Conservation (phyloP, 2,888 invertebrate species). For the Chydorus sphaericus region DNA sequence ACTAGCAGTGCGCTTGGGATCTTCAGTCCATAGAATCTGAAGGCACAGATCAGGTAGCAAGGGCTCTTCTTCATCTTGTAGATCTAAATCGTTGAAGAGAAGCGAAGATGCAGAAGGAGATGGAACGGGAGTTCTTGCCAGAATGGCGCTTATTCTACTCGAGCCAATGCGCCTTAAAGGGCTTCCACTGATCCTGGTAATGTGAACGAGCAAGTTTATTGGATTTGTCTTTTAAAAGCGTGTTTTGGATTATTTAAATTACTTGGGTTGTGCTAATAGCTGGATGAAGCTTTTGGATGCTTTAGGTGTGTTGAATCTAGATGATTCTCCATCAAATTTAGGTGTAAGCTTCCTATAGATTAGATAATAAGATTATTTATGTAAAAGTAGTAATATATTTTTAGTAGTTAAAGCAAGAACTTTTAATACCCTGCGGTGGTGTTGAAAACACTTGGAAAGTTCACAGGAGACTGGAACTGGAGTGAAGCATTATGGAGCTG, state of each 20-base stretch:
- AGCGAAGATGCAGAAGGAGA: conserved; percentile 24
- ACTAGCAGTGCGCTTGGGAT: conserved; percentile 12
- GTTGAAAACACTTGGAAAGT: neutral
- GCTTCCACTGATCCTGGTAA: neutral
- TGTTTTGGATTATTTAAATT: neutral
- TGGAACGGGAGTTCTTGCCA: conserved; percentile 22
- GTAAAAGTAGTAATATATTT: neutral
- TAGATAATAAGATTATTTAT: neutral
- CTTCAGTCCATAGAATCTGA: conserved; percentile 79
- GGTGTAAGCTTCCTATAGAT: neutral
- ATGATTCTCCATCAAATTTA: neutral
- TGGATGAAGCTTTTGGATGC: neutral
- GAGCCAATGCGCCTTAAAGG: neutral
- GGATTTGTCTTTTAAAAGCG: neutral
- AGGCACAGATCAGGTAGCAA: conserved; percentile 72
- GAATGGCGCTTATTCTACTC: conserved; percentile 23
- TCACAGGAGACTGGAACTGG: neutral
- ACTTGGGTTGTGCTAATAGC: neutral
- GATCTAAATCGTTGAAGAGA: conserved; percentile 22
- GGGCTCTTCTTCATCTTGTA: conserved; percentile 41
- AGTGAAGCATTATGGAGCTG: conserved; percentile 2
- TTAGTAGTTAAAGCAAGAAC: neutral
- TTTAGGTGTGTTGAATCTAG: neutral
- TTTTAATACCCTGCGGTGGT: neutral
- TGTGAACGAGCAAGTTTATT: neutral